These are phyloP conservation scores for Sinocyclocheilus anshuiensis DNA, from an alignment of 2,113 vertebrate genomes.

Conservation along the genomic window DNA sequence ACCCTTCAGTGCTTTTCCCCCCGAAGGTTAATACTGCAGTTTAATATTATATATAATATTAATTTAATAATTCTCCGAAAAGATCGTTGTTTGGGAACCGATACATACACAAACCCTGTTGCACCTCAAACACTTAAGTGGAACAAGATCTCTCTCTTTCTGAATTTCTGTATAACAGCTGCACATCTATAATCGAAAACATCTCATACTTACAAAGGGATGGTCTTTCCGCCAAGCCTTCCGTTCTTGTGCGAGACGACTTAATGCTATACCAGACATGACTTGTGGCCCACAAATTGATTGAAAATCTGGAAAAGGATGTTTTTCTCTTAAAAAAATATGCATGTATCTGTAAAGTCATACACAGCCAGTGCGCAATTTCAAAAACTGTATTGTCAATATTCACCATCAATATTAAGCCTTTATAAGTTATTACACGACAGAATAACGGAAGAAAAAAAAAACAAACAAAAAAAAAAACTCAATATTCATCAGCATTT, in stretches of 20 bases:
- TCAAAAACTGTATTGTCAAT: background rate
- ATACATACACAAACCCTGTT: background rate
- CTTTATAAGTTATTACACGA: background rate
- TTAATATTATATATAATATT: background rate
- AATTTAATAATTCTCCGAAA: background rate
- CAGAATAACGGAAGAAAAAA: no score
- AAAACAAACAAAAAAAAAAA: no score
- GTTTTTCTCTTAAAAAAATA: background rate
- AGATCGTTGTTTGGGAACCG: background rate
- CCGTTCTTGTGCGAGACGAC: constrained; percentile 77
- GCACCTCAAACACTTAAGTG: background rate
- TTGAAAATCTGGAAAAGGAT: constrained; percentile 12
- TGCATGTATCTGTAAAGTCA: background rate
- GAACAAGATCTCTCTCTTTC: background rate
- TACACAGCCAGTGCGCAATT: background rate
- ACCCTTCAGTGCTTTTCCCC: background rate
- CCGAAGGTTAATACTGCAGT: background rate
- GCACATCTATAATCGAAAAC: background rate
- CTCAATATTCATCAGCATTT: background rate
- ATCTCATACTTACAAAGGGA: constrained; percentile 87
- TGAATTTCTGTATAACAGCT: background rate
- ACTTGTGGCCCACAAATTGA: constrained; percentile 70
- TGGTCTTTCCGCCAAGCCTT: constrained; percentile 95
- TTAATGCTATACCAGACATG: constrained; percentile 98
- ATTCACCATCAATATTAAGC: no score